Base-by-base conservation (phyloP, 2,888 invertebrate species). In the Hypolimnas misippus region DNA sequence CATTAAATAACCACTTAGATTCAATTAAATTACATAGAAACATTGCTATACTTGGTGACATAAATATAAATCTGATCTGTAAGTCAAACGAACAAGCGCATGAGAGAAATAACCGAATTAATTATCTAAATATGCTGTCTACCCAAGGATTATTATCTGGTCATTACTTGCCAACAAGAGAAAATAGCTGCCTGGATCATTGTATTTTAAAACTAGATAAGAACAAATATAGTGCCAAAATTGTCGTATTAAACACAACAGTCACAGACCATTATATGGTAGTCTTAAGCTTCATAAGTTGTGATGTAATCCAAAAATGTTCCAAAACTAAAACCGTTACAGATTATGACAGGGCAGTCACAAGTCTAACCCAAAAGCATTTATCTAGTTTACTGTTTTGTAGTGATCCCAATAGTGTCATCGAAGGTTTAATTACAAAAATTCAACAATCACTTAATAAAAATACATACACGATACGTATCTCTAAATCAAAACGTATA, bases 151-250 rank as follows among this genome's bases (percentile, higher is more conserved):
- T 59, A 2, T 14, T 63, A 16, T 21, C 63, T 12, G 59, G 63
- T n/a, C 63, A 63, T 25, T 44, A 35, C n/a, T n/a, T n/a, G n/a
- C n/a, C n/a, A n/a, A n/a, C n/a, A n/a, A n/a, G n/a, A n/a, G n/a
- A n/a, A n/a, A n/a, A 56, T 12, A 59, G 33, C 25, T 63, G 59
- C 17, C 25, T 63, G 14, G 63, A 63, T 50, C 58, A 63, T 16
- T 63, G 58, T 59, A 63, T 59, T 7, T n/a, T 59, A 10, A 63
- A 44, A 19, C 12, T 44, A 8, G 19, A 44, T 35, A 35, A 35
- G 12, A 12, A 6, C 12, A n/a, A n/a, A n/a, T n/a, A n/a, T n/a
- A n/a, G n/a, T n/a, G n/a, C n/a, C n/a, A n/a, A n/a, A n/a, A n/a
- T 44, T 0, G 7, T 19, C 2, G 10, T 44, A 8, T 19, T 44